Evolutionary conservation across 2,113 vertebrate species (phyloP).

Genomic region (Cyanoliseus patagonus): DNA sequence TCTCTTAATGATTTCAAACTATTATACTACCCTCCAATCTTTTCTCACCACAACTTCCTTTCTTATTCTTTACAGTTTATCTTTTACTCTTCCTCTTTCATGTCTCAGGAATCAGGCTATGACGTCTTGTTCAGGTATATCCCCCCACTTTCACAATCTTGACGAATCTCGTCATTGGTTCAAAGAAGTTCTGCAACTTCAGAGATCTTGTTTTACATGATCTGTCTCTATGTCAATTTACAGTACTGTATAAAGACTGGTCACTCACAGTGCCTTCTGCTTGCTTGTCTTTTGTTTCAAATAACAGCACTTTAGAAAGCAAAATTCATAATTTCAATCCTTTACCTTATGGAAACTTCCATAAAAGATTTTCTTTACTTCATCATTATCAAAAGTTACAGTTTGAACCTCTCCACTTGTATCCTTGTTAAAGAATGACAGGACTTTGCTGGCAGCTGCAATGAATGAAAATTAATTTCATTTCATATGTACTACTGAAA

Average conservation of each 20-base stretch:
- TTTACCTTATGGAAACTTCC: slow-evolving; percentile 99
- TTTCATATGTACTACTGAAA: background rate
- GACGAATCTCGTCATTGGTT: background rate
- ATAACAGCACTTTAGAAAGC: slow-evolving; percentile 2
- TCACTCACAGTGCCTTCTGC: background rate
- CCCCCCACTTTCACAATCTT: background rate
- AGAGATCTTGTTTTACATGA: background rate
- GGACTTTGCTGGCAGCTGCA: slow-evolving; percentile 86
- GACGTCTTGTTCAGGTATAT: background rate
- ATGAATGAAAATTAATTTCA: background rate
- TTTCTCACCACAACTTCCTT: background rate
- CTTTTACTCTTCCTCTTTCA: background rate
- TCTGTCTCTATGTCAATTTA: background rate
- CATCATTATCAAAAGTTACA: slow-evolving; percentile 84
- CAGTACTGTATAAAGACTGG: background rate
- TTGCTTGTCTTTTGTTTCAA: background rate
- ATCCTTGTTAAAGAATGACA: slow-evolving; percentile 97
- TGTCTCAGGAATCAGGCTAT: background rate
- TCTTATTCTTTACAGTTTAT: background rate
- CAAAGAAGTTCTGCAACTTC: background rate
- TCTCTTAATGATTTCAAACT: background rate
- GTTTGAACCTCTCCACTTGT: slow-evolving; percentile 87
- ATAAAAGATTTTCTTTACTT: slow-evolving; percentile 91
- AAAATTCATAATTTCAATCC: background rate
- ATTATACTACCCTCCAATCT: background rate